Conservation (phyloP, 2,797 vertebrate genomes). For the Scomberomorus guttatus region DNA sequence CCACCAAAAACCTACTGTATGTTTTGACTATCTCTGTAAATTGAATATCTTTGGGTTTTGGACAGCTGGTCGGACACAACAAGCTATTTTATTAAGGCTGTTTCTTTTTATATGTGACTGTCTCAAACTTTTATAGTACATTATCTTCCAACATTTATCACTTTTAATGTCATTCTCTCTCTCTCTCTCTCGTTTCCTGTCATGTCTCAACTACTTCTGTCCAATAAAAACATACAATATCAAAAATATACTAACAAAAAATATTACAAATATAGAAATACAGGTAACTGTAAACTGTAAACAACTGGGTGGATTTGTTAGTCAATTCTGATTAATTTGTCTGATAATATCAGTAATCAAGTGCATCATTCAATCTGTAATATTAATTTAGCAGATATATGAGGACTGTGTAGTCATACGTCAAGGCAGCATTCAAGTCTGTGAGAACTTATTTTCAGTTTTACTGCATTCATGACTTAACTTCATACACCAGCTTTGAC, state of each 20-base stretch:
- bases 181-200: too few species aligned
- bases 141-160: neutral
- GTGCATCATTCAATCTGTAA: neutral
- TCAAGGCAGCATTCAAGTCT: neutral
- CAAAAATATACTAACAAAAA: too few species aligned
- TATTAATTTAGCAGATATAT: neutral
- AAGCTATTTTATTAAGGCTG: too few species aligned
- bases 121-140: neutral
- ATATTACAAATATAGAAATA: neutral
- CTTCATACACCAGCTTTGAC: too few species aligned
- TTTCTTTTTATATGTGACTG: neutral
- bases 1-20: too few species aligned
- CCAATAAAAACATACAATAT: too few species aligned
- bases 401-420: neutral
- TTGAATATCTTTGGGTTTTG: neutral
- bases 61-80: too few species aligned
- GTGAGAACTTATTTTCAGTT: neutral
- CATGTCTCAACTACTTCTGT: too few species aligned
- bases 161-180: neutral
- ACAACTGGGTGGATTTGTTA: neutral
- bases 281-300: neutral
- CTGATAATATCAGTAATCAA: too few species aligned
- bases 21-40: neutral
- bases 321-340: conserved; percentile 1
- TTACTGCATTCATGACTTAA: neutral